Base-by-base conservation (phyloP, 2,113 vertebrate species). In the Paramisgurnus dabryanus region DNA sequence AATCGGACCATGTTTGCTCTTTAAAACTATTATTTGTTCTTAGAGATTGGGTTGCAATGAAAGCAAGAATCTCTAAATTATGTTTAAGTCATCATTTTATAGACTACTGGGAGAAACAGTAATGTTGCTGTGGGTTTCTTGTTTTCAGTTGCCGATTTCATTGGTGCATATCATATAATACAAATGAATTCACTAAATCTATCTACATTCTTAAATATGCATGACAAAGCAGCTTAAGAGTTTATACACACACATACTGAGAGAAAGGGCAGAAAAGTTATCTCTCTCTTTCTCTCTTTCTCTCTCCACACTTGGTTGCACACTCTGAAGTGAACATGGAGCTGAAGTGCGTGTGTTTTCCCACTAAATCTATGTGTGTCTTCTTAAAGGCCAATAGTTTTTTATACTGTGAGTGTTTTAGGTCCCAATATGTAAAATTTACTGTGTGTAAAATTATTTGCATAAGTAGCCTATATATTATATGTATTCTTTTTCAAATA, bases 251-350 rank as follows among this genome's bases (percentile, higher is more conserved):
- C 60, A 22, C 27, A 50, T 39, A 39, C 69, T 67, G 77, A 67
- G 72, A 71, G 70, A 78, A 43, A 85, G 81, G 75, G 71, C 47
- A 81, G 50, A 80, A 79, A 82, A 84, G 66, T 15, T 61, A 15
- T 68, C 65, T 75, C 72, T 81, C 55, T 78, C 77, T 53, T 77
- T 63, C n/a, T 71, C 73, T 60, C 66, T 34, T 49, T 68, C 57
- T 85, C 80, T 78, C 75, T 80, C 84, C 76, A 80, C 80, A 78
- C 78, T 85, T 80, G 65, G 79, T 72, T 81, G 76, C 76, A 71
- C 81, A 65, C 65, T 80, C 22, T 83, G 49, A 79, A 71, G 55
- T 57, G 80, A 69, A 83, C 80, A 80, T 72, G 74, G 43, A 73
- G 83, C 57, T 78, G 27, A 81, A 77, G 76, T 79, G 41, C 76